Evolutionary conservation across 2,113 vertebrate species (phyloP).

Genomic region (Trichechus manatus): DNA sequence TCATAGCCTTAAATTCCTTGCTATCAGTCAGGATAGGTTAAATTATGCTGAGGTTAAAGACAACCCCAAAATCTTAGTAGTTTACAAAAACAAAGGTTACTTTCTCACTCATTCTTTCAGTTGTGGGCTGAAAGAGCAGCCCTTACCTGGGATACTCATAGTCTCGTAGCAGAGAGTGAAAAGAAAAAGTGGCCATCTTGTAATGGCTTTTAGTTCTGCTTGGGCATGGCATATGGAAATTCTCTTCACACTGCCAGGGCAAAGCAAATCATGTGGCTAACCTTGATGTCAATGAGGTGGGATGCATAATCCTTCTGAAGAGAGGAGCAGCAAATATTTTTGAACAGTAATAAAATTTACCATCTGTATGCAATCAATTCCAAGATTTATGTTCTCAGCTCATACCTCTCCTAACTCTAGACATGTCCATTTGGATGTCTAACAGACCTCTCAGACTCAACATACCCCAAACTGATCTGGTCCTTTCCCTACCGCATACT

Average conservation of each 20-base stretch:
- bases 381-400: neutral
- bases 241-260: neutral
- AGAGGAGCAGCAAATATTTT: constrained; percentile 16
- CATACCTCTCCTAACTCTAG: neutral
- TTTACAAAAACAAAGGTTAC: neutral
- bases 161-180: constrained; percentile 21
- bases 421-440: neutral
- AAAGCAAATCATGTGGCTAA: constrained; percentile 28
- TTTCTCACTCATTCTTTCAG: constrained; percentile 29
- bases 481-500: neutral
- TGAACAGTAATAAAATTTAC: constrained; percentile 12
- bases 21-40: constrained; percentile 17
- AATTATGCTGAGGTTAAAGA: constrained; percentile 19
- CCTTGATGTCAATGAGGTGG: neutral
- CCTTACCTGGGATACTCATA: neutral
- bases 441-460: neutral
- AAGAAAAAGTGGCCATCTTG: neutral
- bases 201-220: constrained; percentile 22
- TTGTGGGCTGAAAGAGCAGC: constrained; percentile 42
- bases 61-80: neutral
- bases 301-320: neutral
- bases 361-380: neutral
- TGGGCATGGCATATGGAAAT: constrained; percentile 2
- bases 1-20: constrained; percentile 38
- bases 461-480: neutral